Percentiles rank a stretch among this genome's conserved stretches.
Evolutionary conservation across 2,888 invertebrate species (phyloP).

Genomic region (Hybos culiciformis): DNA sequence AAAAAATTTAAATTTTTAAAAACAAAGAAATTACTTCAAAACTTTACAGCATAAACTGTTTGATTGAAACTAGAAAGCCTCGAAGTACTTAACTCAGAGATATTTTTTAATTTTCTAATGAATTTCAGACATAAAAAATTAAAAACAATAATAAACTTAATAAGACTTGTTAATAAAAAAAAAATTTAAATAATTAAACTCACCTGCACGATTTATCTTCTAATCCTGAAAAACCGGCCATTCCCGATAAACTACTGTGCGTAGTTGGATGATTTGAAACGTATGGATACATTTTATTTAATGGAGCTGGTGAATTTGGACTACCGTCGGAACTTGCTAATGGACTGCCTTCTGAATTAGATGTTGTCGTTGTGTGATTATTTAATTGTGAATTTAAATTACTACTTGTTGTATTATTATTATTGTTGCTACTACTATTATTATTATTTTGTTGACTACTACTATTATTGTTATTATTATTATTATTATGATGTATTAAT

Average conservation of each 20-base stretch:
- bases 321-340: slow-evolving; percentile 48
- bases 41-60: too few relatives aligned
- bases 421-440: slow-evolving; percentile 15
- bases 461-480: slow-evolving; percentile 13
- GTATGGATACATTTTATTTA: slow-evolving; percentile 83
- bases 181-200: slow-evolving; percentile 7
- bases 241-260: slow-evolving; percentile 74
- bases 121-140: not conserved
- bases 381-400: slow-evolving; percentile 18
- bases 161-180: not conserved
- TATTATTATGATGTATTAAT: slow-evolving; percentile 9
- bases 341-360: slow-evolving; percentile 49
- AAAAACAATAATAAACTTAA: not conserved
- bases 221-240: slow-evolving; percentile 36
- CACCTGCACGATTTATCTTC: slow-evolving; percentile 38
- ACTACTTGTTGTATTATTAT: slow-evolving; percentile 5
- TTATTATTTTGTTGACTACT: slow-evolving; percentile 7
- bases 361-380: slow-evolving; percentile 17
- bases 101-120: not conserved
- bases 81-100: too few relatives aligned
- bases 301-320: slow-evolving; percentile 48
- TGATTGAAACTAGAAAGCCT: too few relatives aligned
- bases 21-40: too few relatives aligned
- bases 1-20: too few relatives aligned
- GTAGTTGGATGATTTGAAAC: slow-evolving; percentile 56